phyloP scores from a whole-genome alignment of 1,140 invertebrate genomes.

The Hermatobates lingyangjiaoensis region DNA sequence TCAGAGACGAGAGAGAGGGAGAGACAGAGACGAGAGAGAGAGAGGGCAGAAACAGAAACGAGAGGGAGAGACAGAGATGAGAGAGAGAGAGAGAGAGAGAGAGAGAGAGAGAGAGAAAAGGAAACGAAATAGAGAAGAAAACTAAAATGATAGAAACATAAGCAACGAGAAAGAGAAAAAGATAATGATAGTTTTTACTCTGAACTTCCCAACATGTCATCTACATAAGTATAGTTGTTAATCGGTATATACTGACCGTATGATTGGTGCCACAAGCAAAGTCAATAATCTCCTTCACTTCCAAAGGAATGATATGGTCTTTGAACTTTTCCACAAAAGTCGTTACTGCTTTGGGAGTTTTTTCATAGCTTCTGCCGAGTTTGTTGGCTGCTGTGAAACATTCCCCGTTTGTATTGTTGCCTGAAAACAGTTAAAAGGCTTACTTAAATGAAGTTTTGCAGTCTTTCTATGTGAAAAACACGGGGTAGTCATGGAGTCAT shows the following conservation, averaged over 20 bases:
- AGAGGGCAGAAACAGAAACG: not conserved
- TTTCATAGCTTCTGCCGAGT: slow-evolving; percentile 67
- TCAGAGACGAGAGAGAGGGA: not conserved
- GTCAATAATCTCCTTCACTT: slow-evolving; percentile 72
- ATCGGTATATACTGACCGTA: slow-evolving; percentile 34
- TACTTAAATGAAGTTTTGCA: slow-evolving; percentile 1
- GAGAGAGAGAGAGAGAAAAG: not conserved
- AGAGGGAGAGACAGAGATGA: not conserved
- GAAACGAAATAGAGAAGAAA: not conserved
- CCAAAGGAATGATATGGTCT: slow-evolving; percentile 64
- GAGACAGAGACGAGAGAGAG: not conserved
- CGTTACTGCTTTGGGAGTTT: slow-evolving; percentile 61
- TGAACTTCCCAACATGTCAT: no score
- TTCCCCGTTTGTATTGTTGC: slow-evolving; percentile 84
- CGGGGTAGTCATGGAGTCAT: no score
- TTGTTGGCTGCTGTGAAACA: slow-evolving; percentile 81
- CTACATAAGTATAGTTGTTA: not conserved
- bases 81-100: not conserved
- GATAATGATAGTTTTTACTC: not conserved
- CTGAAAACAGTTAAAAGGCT: slow-evolving; percentile 24
- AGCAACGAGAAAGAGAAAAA: not conserved
- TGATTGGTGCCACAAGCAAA: slow-evolving; percentile 82
- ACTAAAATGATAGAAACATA: not conserved
- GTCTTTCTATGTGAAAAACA: no score
- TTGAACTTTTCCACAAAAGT: slow-evolving; percentile 75